These are phyloP conservation scores for Falco naumanni DNA, from an alignment of 2,797 vertebrate species.

Conservation along the genomic window DNA sequence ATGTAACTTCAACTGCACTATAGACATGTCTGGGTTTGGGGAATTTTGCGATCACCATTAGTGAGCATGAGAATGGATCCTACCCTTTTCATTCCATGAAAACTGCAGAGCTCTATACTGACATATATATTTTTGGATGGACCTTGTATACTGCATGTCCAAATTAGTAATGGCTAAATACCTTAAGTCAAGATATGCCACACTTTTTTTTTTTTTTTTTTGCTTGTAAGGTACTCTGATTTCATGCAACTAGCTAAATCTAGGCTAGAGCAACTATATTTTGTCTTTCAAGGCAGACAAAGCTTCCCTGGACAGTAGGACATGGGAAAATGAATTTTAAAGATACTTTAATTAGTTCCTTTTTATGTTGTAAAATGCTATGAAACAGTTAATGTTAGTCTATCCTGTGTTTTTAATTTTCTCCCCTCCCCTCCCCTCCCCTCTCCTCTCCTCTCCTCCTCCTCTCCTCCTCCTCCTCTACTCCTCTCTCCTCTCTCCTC, in stretches of 20 bases:
- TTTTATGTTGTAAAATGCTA: background rate
- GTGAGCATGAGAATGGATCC: background rate
- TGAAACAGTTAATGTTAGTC: background rate
- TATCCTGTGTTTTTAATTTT: background rate
- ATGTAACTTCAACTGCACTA: background rate
- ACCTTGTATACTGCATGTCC: background rate
- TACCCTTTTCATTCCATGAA: background rate
- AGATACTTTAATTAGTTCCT: background rate
- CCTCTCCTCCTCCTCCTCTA: too few relatives aligned
- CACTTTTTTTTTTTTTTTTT: background rate
- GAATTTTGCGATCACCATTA: background rate
- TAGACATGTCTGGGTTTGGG: background rate
- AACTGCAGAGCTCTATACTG: background rate
- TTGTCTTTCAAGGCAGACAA: background rate
- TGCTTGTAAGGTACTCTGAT: background rate
- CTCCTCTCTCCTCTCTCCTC: too few relatives aligned
- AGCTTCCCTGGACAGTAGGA: background rate
- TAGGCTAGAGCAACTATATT: background rate
- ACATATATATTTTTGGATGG: background rate
- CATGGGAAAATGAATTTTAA: background rate
- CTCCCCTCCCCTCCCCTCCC: too few relatives aligned
- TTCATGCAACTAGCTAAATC: background rate
- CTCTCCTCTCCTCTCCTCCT: too few relatives aligned
- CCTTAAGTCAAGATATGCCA: background rate
- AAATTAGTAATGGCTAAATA: background rate